Percentiles rank a stretch among this genome's conserved stretches.
Conservation (phyloP, 2,797 vertebrate species). For the Myotis myotis region DNA sequence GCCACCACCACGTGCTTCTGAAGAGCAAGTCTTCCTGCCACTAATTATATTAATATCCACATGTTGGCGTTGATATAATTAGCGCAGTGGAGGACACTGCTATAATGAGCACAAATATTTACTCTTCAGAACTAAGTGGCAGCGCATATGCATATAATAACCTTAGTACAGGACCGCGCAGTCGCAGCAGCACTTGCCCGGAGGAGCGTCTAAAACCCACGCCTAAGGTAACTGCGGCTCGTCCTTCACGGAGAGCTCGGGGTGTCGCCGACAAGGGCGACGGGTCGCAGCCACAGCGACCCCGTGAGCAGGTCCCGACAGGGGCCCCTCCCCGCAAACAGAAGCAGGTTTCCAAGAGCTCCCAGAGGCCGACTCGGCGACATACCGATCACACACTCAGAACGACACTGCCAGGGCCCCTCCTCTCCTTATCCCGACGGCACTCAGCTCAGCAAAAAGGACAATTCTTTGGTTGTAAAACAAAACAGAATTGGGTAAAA, state of each 20-base stretch:
- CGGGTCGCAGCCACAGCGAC: not conserved
- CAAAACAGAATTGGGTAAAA: not conserved
- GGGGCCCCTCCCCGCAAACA: not conserved
- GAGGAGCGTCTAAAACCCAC: conserved; percentile 52
- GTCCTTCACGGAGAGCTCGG: conserved; percentile 7
- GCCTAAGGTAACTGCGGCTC: conserved; percentile 37
- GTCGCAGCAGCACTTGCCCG: conserved; percentile 46
- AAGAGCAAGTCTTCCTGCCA: conserved; percentile 84
- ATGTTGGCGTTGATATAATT: conserved; percentile 82
- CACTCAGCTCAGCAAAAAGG: not conserved
- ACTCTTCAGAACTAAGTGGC: conserved; percentile 72
- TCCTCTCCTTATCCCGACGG: not conserved
- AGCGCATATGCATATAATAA: conserved; percentile 76
- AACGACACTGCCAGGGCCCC: not conserved
- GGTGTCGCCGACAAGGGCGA: not conserved
- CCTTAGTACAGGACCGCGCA: conserved; percentile 59
- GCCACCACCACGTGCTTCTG: conserved; percentile 76
- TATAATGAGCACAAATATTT: conserved; percentile 81
- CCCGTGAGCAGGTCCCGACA: not conserved
- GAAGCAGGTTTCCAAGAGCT: not conserved
- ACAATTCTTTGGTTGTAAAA: conserved; percentile 17
- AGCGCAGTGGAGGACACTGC: conserved; percentile 78
- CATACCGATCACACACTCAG: not conserved
- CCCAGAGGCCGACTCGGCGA: not conserved
- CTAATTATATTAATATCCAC: conserved; percentile 85